Evolutionary conservation across 2,888 invertebrate genomes (phyloP).

Genomic region (Drosophila infuscata): DNA sequence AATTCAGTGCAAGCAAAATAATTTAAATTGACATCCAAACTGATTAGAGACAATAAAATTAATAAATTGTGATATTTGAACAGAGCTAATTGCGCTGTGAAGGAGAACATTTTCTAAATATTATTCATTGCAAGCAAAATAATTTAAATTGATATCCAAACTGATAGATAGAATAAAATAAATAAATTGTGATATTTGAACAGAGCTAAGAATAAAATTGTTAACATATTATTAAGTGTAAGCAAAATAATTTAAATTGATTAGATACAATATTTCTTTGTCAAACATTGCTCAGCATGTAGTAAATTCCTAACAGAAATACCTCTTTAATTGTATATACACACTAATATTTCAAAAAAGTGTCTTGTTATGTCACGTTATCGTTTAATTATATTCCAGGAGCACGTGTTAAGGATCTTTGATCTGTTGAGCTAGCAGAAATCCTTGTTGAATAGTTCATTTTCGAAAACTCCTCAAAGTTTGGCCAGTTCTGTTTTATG

Average conservation of each 20-base stretch:
- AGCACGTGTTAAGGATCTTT: conserved; percentile 22
- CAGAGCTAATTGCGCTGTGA: conserved; percentile 50
- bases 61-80: conserved; percentile 37
- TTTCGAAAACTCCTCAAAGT: conserved; percentile 33
- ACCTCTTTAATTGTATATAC: not conserved
- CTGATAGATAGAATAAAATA: not conserved
- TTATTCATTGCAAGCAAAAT: not conserved
- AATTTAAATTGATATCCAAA: not conserved
- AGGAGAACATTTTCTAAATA: not conserved
- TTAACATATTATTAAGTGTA: not conserved
- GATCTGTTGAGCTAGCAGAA: conserved; percentile 17
- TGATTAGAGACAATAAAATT: not conserved
- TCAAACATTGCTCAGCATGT: not conserved
- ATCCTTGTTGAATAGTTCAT: conserved; percentile 43
- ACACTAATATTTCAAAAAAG: not conserved
- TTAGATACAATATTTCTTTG: not conserved
- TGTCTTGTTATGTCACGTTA: not conserved
- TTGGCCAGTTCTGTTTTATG: conserved; percentile 42
- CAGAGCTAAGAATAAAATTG: conserved; percentile 24
- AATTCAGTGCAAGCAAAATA: not conserved
- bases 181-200: conserved; percentile 36
- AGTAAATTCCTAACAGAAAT: not conserved
- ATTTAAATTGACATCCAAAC: not conserved
- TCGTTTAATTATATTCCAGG: conserved; percentile 3
- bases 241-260: not conserved